Conservation (phyloP, 2,113 vertebrate genomes). For the Otolemur garnettii region DNA sequence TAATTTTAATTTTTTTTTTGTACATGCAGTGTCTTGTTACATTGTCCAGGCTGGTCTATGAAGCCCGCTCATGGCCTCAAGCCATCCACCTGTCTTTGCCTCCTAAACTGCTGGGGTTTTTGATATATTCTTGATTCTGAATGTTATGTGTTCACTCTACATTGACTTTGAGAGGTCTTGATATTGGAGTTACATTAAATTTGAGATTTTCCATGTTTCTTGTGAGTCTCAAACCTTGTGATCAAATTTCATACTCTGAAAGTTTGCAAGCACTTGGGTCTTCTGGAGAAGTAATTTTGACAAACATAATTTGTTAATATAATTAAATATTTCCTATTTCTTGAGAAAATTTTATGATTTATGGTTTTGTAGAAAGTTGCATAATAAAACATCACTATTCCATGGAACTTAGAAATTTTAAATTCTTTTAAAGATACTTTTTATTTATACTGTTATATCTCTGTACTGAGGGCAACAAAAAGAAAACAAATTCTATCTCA, state of each 20-base stretch:
- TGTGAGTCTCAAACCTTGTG: neutral
- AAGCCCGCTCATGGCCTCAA: no score
- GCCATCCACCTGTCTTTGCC: no score
- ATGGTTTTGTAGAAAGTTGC: neutral
- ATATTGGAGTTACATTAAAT: neutral
- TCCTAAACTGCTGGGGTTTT: neutral
- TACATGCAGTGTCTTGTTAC: no score
- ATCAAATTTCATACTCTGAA: neutral
- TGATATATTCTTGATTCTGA: neutral
- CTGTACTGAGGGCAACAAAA: no score
- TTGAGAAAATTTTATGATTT: neutral
- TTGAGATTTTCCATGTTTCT: constrained; percentile 18
- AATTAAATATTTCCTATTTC: neutral
- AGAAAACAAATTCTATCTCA: no score
- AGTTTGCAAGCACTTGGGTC: neutral
- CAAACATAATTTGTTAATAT: neutral
- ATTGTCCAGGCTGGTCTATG: no score
- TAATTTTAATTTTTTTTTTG: no score
- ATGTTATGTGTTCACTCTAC: neutral
- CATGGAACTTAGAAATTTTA: constrained; percentile 7
- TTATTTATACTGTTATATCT: neutral
- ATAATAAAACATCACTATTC: neutral
- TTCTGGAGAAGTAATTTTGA: constrained; percentile 1
- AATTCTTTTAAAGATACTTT: neutral
- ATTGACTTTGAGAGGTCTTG: neutral